Evolutionary conservation across 2,888 invertebrate species (phyloP), one percentile per base, ranked within the genome.

Genomic region (Stictocephala bisonia): DNA sequence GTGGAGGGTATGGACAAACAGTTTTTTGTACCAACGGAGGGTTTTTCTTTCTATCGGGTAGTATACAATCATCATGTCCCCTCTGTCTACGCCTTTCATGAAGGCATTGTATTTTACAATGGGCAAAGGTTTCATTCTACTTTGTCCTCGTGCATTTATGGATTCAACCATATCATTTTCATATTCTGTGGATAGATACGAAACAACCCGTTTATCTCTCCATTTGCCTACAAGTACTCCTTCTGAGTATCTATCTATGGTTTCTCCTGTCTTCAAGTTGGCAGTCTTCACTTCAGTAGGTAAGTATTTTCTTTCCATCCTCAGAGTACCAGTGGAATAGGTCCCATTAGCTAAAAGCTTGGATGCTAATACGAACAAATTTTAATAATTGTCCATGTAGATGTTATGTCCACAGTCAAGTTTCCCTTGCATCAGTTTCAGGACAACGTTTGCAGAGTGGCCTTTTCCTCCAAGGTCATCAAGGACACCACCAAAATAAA

Each of bases 211-310:
- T 27, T 70, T 70, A 41, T 70, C 56, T 27, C 29, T 70, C 70
- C 70, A 70, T 27, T 56, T 40, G 3, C 41, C 58, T 11, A 56
- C 6, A 1, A 22, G 11, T 2, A 56, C 15, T 6, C 56, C 58
- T 24, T 70, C 41, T 6, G 41, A 11, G 35, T 70, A 70, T 22
- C 24, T n/a, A 7, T 40, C 40, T 26, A 80, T 80, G 24, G 76
- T 22, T 24, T 35, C n/a, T n/a, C n/a, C n/a, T n/a, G n/a, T n/a
- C n/a, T n/a, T n/a, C n/a, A n/a, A n/a, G n/a, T n/a, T n/a, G n/a
- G n/a, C n/a, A n/a, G n/a, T n/a, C n/a, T n/a, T n/a, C n/a, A n/a
- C n/a, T n/a, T n/a, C n/a, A n/a, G n/a, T n/a, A n/a, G n/a, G n/a
- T n/a, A n/a, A n/a, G n/a, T n/a, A n/a, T n/a, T n/a, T n/a, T n/a